Evolutionary conservation across 2,113 vertebrate species (phyloP), one percentile per base, ranked within the genome.

Genomic region (Dicerorhinus sumatrensis): DNA sequence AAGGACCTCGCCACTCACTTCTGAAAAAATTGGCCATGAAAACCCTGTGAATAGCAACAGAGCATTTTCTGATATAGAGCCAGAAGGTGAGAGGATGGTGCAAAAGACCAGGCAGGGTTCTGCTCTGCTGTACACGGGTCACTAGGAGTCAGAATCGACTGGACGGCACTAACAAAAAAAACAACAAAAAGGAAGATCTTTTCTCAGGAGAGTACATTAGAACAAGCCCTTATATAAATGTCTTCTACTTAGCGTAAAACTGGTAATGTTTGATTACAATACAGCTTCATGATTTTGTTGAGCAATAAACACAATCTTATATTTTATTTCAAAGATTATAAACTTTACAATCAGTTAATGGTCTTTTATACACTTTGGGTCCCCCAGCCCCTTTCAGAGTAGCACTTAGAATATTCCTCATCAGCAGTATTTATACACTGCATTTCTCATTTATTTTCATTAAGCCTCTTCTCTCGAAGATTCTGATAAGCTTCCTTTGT

Each of bases 271-370:
- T n/a, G 36, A 56, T 73, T 70, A 56, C 20, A 84, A 29, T 16
- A 81, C 31, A 39, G 56, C 69, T 25, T 42, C 11, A 2, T 48
- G 58, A 81, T 91, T 96, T 91, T 89, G 88, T 89, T 80, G 62
- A 86, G 9, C 62, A 79, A 63, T n/a, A 91, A 94, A 91, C 13
- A 48, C 10, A 48, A 69, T 82, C 36, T 79, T 72, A 60, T 46
- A 46, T 73, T 89, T 91, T 91, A 89, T 96, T 96, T 94, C 56
- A 90, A 88, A 88, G 70, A 94, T 94, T 63, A 81, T 67, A 81
- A 88, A 96, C 27, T 75, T 95, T 81, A 72, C 65, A n/a, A 48
- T 89, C 42, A 82, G 73, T 42, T 85, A 87, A 93, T 91, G 51
- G 51, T 86, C 33, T 77, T 79, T 77, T 94, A 86, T 77, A 58